Conservation (phyloP, 2,888 invertebrate species). For the Drosophila atripex region DNA sequence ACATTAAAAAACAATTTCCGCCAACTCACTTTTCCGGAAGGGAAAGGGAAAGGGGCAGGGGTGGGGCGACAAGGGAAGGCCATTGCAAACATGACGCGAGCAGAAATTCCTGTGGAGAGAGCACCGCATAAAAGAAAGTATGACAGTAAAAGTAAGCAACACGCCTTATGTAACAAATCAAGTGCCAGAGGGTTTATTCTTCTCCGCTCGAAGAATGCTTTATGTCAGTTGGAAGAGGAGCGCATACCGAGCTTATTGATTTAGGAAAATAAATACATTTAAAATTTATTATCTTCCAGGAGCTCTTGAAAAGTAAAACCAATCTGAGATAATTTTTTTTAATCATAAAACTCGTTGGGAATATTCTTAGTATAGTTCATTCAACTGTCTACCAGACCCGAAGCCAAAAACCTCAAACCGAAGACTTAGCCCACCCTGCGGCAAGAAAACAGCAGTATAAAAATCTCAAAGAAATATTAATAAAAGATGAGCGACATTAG, state of each 20-base stretch:
- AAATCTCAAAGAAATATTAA: constrained; percentile 79
- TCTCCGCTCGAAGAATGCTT: constrained; percentile 11
- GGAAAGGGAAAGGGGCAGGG: too few relatives aligned
- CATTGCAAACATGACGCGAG: constrained; percentile 25
- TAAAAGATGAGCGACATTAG: constrained; percentile 82
- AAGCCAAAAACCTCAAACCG: constrained; percentile 31
- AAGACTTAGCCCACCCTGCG: constrained; percentile 42
- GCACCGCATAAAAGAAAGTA: constrained; percentile 41
- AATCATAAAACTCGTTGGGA: not conserved
- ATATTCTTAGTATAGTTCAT: constrained; percentile 29
- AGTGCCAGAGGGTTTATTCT: constrained; percentile 38
- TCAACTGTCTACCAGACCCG: constrained; percentile 48
- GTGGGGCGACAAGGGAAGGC: constrained; percentile 18
- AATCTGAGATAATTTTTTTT: constrained; percentile 1
- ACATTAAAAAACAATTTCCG: constrained; percentile 77
- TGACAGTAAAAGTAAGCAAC: constrained; percentile 46
- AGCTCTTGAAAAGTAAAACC: constrained; percentile 14
- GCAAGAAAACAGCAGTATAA: constrained; percentile 45
- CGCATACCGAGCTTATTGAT: constrained; percentile 15
- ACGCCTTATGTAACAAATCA: constrained; percentile 53
- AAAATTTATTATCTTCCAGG: constrained; percentile 3
- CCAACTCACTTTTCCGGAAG: constrained; percentile 50
- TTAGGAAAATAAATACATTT: not conserved
- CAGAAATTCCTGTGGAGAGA: constrained; percentile 29
- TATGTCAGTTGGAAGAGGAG: constrained; percentile 10